These are phyloP conservation scores for Periphyllus acericola DNA, from an alignment of 2,888 invertebrate genomes.

Conservation along the genomic window DNA sequence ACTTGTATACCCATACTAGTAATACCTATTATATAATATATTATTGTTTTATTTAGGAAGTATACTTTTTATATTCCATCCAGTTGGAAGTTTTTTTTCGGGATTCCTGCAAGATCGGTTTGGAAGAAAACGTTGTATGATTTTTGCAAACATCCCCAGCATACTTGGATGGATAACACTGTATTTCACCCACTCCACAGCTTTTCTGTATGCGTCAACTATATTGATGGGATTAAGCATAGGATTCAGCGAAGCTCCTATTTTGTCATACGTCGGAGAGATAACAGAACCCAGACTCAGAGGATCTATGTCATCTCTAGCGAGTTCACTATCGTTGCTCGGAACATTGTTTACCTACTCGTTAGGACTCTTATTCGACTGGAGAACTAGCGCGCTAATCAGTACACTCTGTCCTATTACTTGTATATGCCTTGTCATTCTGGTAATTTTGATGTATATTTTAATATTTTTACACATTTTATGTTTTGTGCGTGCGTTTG, in stretches of 20 bases:
- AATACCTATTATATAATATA: no score
- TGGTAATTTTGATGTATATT: slow-evolving; percentile 69
- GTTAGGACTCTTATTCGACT: slow-evolving; percentile 76
- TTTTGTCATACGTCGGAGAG: slow-evolving; percentile 85
- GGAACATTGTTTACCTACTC: slow-evolving; percentile 81
- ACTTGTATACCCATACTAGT: no score
- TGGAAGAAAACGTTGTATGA: slow-evolving; percentile 80
- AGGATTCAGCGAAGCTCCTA: slow-evolving; percentile 83
- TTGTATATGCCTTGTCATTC: slow-evolving; percentile 72
- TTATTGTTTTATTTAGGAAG: slow-evolving; percentile 73
- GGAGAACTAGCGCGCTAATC: slow-evolving; percentile 77
- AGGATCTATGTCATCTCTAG: slow-evolving; percentile 78
- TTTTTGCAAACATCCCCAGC: slow-evolving; percentile 79
- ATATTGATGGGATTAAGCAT: slow-evolving; percentile 79
- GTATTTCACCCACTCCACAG: slow-evolving; percentile 73
- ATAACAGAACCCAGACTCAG: slow-evolving; percentile 82
- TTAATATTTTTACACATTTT: neutral
- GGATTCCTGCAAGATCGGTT: slow-evolving; percentile 77
- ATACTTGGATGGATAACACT: slow-evolving; percentile 80
- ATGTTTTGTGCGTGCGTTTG: neutral
- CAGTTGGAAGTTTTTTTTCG: slow-evolving; percentile 79
- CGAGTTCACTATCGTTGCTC: slow-evolving; percentile 78
- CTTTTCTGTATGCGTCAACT: slow-evolving; percentile 76
- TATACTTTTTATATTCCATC: slow-evolving; percentile 82
- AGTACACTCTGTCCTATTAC: slow-evolving; percentile 69